Base-by-base conservation (phyloP, 2,113 vertebrate genomes). In the Malurus melanocephalus region DNA sequence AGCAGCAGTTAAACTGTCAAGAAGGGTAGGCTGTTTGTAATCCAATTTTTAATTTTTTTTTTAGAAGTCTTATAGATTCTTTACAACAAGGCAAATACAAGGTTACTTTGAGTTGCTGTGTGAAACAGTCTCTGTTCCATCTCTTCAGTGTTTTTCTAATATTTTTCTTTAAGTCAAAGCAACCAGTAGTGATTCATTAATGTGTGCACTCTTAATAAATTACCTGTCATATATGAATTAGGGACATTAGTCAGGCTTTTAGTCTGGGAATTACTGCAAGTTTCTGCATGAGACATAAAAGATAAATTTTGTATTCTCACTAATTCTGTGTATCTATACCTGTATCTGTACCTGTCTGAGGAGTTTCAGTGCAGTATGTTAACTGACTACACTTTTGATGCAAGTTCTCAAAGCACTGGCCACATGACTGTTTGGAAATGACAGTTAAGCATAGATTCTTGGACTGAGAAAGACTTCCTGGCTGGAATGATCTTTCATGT, bases 221-320 rank as follows among this genome's bases (percentile, higher is more conserved):
- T 87, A 84, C 23, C 80, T 84, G 80, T 88, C 66, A 61, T 71
- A 65, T 2, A 6, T 53, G 65, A 84, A 92, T 89, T 94, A 89
- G 71, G 80, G 88, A 93, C 76, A 75, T 94, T 90, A 88, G 35
- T 92, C 91, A 93, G 72, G 85, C 77, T 80, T 92, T 86, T 79
- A 80, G 74, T 82, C 53, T 4, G 2, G 51, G 68, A 55, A 73
- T 86, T 83, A 65, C 55, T 69, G 43, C 42, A 83, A 20, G 13
- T 76, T 93, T 83, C 55, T 89, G 66, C 74, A 56, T 66, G 59
- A 92, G 48, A 75, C 22, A 18, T 22, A 33, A 46, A 45, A 48
- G 26, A 40, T 75, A 57, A 67, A 76, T 87, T 83, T 40, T 52
- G 23, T 51, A 75, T 89, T 89, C 53, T 4, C 0, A 32, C 43